Evolutionary conservation across 1,140 invertebrate species (phyloP), one percentile per base, ranked within the genome.

Genomic region (Lepidurus couesii): DNA sequence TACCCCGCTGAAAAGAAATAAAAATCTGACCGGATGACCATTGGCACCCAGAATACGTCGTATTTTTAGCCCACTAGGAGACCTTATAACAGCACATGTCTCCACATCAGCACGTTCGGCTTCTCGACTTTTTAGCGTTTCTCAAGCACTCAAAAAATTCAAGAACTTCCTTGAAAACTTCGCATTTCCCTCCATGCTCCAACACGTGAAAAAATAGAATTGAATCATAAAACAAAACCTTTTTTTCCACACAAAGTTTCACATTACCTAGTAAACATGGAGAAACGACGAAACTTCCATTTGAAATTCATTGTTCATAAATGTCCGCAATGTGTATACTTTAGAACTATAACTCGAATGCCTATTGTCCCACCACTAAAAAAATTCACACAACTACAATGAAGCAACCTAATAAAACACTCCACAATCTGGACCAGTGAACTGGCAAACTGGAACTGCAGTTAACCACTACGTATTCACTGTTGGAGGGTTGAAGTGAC

Each of bases 41-140:
- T 65, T 65, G 53, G 53, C 53, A 65, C 53, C 53, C 53, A 65
- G 21, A 7, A 13, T 65, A 65, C 13, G 53, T 65, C 53, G n/a
- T 65, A 65, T 65, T 65, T 65, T 65, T 65, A 65, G 53, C 53
- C 53, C 53, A 21, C 21, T 65, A 65, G 13, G 53, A 65, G 53
- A 65, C 53, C 53, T 65, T 65, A 65, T 65, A 65, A 65, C 53
- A 65, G 53, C 53, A 65, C 53, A 65, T 65, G 53, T 65, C 53
- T 65, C 53, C 53, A 65, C 53, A 13, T 65, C 53, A 65, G 53
- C 53, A 65, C 53, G 53, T 65, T 65, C 21, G 16, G 53, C 53
- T 65, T 21, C 53, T 65, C 21, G 53, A 65, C 53, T 65, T 65
- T 65, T 65, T 65, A 21, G 21, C 16, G 4, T 65, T 65, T 21